These are phyloP conservation scores for Micromesistius poutassou DNA, from an alignment of 2,797 vertebrate genomes.

Conservation along the genomic window DNA sequence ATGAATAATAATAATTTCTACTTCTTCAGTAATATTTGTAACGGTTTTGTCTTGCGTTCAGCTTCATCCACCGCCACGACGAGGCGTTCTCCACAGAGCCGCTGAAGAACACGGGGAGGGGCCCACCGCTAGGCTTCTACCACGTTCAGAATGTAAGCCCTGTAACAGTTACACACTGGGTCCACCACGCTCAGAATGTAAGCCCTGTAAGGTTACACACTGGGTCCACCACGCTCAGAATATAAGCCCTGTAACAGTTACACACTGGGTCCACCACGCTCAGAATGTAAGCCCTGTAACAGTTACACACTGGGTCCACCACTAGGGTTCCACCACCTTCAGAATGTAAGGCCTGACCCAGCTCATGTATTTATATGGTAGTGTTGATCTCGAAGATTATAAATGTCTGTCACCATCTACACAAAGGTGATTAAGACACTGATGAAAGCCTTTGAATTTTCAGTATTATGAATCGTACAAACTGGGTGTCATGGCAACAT, in stretches of 20 bases:
- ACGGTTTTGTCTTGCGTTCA: conserved; percentile 47
- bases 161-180: too few species aligned
- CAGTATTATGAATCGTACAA: too few species aligned
- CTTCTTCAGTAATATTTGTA: not conserved
- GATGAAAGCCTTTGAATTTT: too few species aligned
- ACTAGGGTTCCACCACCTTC: too few species aligned
- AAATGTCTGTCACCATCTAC: too few species aligned
- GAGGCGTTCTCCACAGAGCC: conserved; percentile 98
- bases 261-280: conserved; percentile 68
- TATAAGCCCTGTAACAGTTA: too few species aligned
- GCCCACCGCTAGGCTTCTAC: conserved; percentile 95
- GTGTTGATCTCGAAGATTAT: too few species aligned
- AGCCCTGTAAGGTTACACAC: too few species aligned
- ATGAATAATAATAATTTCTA: not conserved
- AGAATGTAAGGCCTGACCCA: too few species aligned
- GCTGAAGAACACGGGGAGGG: conserved; percentile 95
- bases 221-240: too few species aligned
- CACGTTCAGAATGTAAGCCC: conserved; percentile 91
- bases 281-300: conserved; percentile 88
- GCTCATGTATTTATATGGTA: not conserved
- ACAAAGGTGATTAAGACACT: too few species aligned
- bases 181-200: not conserved
- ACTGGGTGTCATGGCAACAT: too few species aligned
- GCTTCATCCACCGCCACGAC: conserved; percentile 96
- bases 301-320: not conserved